phyloP scores from a whole-genome alignment of 2,888 invertebrate genomes.

The Zaprionus bogoriensis region DNA sequence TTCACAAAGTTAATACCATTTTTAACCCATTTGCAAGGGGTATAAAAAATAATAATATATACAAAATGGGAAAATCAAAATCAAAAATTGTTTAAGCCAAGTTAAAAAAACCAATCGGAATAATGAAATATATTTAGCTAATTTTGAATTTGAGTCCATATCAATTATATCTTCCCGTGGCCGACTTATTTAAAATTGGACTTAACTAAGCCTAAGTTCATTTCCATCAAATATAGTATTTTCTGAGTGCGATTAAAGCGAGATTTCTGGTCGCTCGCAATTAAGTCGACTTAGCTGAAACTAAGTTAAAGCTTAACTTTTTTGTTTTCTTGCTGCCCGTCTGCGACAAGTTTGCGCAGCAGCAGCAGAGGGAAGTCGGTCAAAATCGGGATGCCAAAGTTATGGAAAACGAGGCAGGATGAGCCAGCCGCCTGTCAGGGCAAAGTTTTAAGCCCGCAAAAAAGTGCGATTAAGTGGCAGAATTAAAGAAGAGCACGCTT shows the following conservation, averaged over 20 bases:
- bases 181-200: no score
- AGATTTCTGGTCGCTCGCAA: conserved; percentile 33
- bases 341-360: background rate
- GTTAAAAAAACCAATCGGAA: no score
- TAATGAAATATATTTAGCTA: no score
- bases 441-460: conserved; percentile 27
- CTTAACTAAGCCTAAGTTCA: no score
- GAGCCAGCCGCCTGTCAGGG: background rate
- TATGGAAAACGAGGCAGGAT: background rate
- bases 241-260: background rate
- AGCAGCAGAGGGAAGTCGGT: background rate
- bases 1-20: no score
- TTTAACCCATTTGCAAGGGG: no score
- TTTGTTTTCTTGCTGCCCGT: background rate
- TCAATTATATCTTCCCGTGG: no score
- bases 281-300: conserved; percentile 3
- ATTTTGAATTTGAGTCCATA: no score
- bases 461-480: background rate
- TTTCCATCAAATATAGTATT: no score
- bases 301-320: background rate
- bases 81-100: no score
- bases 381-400: background rate
- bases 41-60: no score
- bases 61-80: no score
- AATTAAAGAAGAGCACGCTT: background rate